Conservation (phyloP, 2,113 vertebrate genomes). For the Fulica atra region DNA sequence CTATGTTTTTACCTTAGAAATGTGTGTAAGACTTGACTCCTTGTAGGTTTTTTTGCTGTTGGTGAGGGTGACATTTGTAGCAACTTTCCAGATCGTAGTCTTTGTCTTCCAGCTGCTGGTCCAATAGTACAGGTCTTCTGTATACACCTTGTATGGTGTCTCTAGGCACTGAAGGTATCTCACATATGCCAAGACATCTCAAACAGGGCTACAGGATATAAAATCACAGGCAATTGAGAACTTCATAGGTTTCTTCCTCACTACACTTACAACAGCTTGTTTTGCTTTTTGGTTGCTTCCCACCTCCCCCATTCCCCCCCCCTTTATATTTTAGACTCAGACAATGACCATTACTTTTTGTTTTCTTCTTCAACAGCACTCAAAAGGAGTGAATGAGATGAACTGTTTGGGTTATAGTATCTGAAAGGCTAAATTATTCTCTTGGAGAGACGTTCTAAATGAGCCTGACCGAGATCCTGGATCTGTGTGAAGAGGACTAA, state of each 20-base stretch:
- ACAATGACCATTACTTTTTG: conserved; percentile 11
- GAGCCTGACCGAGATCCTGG: conserved; percentile 90
- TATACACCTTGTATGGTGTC: background rate
- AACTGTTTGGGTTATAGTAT: conserved; percentile 83
- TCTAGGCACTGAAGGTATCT: background rate
- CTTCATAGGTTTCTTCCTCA: background rate
- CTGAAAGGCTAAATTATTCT: conserved; percentile 82
- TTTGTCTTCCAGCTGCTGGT: background rate
- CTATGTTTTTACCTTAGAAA: background rate
- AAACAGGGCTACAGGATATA: background rate
- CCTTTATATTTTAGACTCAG: background rate
- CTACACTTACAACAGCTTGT: background rate
- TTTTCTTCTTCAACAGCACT: conserved; percentile 77
- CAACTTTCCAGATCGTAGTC: rapidly evolving
- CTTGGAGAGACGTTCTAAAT: conserved; percentile 89
- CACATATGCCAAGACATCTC: background rate
- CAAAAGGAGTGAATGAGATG: conserved; percentile 86
- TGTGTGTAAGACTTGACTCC: background rate
- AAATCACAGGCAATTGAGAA: background rate
- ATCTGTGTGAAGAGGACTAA: conserved; percentile 91
- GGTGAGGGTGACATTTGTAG: background rate
- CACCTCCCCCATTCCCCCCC: no score
- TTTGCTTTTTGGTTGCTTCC: no score
- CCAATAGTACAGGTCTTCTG: background rate
- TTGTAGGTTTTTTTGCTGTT: background rate